These are phyloP conservation scores for Drosophila rubida DNA, from an alignment of 2,888 invertebrate genomes.

Conservation along the genomic window DNA sequence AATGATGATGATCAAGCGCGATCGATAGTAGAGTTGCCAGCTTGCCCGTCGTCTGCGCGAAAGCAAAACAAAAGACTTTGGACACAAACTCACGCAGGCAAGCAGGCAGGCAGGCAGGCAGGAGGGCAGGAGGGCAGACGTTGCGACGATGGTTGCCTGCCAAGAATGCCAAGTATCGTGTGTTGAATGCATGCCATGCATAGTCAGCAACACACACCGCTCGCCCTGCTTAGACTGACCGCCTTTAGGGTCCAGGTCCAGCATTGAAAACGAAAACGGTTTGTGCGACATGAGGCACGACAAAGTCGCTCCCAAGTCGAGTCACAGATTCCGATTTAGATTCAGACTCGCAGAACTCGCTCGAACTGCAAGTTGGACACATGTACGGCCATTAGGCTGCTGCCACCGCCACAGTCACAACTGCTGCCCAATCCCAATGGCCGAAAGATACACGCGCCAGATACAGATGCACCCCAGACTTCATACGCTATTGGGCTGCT, in stretches of 20 bases:
- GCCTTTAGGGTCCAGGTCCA: slow-evolving; percentile 66
- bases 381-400: slow-evolving; percentile 62
- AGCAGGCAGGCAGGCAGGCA: slow-evolving; percentile 43
- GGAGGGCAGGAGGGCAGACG: slow-evolving; percentile 39
- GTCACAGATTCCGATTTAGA: slow-evolving; percentile 24
- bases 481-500: slow-evolving; percentile 59
- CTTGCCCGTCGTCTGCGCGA: slow-evolving; percentile 3
- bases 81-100: slow-evolving; percentile 78
- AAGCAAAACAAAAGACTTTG: slow-evolving; percentile 78
- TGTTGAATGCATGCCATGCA: slow-evolving; percentile 80
- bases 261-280: slow-evolving; percentile 79
- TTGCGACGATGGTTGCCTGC: slow-evolving; percentile 61
- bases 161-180: slow-evolving; percentile 80
- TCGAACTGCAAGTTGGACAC: slow-evolving; percentile 34
- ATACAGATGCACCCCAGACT: slow-evolving; percentile 44
- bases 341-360: slow-evolving; percentile 28
- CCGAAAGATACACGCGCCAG: slow-evolving; percentile 37
- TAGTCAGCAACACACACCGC: slow-evolving; percentile 44
- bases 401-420: slow-evolving; percentile 28
- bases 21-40: slow-evolving; percentile 65
- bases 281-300: slow-evolving; percentile 75
- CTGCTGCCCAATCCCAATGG: slow-evolving; percentile 28
- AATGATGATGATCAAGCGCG: slow-evolving; percentile 71
- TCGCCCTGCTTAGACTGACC: slow-evolving; percentile 52
- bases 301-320: slow-evolving; percentile 63